Base-by-base conservation (phyloP, 2,888 invertebrate genomes). In the Meloe dianella region DNA sequence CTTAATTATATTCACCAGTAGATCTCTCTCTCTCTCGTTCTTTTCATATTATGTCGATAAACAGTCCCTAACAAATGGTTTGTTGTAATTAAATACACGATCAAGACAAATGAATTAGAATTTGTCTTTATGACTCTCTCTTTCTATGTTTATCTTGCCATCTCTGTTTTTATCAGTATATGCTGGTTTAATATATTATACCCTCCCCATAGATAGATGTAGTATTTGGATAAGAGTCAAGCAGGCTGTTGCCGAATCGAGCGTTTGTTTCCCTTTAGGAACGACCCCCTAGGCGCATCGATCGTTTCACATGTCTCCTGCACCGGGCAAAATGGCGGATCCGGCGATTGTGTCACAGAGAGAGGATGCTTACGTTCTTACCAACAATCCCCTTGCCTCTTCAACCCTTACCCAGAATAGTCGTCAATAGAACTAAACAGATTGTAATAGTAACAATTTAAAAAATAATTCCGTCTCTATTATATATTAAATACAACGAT, bases 321-420 rank as follows among this genome's bases (percentile, higher is more conserved):
- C 82, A 82, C 78, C 82, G 78, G 80, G 78, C 81, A 82, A 82
- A 82, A 82, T 82, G 82, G 82, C 71, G 60, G 69, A 69, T 69
- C 47, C 20, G 47, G 57, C 69, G 64, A 66, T 71, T 67, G 69
- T 66, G 64, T 66, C 65, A 63, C 47, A 47, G 47, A 20, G 20
- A 20, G 47, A 47, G 66, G 61, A 54, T 62, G 68, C 68, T 68
- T 68, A 68, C 68, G 67, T 69, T 62, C 65, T 63, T 63, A 38
- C 56, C 51, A 54, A 14, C 51, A 27, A 59, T 17, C 35, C n/a
- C 14, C 30, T 30, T 32, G 12, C 27, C 3, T 22, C 17, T 4
- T 9, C 12, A 29, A 54, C 29, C 57, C 57, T 41, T 12, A 66
- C 66, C 66, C 66, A 29, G n/a, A 41, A n/a, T n/a, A 10, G n/a